Evolutionary conservation across 1,140 invertebrate species (phyloP).

Genomic region (Trinorchestia longiramus): DNA sequence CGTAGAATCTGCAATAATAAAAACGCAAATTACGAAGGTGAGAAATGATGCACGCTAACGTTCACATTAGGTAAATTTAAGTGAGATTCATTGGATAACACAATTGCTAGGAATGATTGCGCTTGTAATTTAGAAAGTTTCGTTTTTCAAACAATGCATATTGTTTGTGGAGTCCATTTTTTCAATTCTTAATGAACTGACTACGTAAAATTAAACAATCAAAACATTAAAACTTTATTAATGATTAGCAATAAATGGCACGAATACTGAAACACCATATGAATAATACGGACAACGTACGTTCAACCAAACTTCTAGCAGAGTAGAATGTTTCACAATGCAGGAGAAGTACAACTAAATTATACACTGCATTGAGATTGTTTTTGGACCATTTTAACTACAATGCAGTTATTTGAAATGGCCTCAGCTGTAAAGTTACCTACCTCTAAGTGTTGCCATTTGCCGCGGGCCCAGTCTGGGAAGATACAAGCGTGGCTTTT

Average conservation of each 20-base stretch:
- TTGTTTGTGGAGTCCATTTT: background rate
- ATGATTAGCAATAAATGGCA: background rate
- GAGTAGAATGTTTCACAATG: background rate
- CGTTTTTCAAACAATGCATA: background rate
- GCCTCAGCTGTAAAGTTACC: background rate
- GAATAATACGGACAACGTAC: background rate
- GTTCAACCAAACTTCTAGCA: background rate
- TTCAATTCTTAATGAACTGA: background rate
- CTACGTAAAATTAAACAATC: background rate
- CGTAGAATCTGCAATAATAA: constrained; percentile 73
- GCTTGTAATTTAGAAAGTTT: background rate
- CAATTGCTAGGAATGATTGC: too few species aligned
- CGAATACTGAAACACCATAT: background rate
- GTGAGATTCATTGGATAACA: background rate
- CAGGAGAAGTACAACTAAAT: background rate
- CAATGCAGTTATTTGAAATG: too few species aligned
- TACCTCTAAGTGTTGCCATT: constrained; percentile 74
- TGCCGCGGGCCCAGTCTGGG: constrained; percentile 78
- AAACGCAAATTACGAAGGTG: background rate
- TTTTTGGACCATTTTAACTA: too few species aligned
- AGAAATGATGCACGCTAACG: background rate
- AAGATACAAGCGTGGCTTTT: constrained; percentile 73
- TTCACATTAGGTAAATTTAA: background rate
- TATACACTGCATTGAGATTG: too few species aligned
- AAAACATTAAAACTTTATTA: background rate